These are phyloP conservation scores for Sinodicranocentrus sp. DNA, from an alignment of 2,888 invertebrate species.

Conservation along the genomic window DNA sequence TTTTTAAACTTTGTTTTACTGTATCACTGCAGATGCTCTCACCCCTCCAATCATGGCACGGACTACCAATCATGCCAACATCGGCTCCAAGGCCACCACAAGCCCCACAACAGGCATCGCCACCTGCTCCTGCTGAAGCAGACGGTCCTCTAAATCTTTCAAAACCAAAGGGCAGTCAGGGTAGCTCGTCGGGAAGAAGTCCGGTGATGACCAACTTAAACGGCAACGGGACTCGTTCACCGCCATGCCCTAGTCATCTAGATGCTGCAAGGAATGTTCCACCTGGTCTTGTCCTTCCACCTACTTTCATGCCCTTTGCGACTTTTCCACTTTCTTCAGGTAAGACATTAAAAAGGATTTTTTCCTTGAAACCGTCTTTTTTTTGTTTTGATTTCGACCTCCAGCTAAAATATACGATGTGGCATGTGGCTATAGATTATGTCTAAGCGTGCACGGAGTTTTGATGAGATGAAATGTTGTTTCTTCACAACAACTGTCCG, in stretches of 20 bases:
- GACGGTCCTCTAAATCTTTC: conserved; percentile 93
- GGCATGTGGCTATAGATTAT: no score
- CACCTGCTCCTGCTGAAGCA: conserved; percentile 81
- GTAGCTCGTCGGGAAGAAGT: conserved; percentile 78
- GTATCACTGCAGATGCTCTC: conserved; percentile 80
- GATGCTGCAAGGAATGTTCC: conserved; percentile 78
- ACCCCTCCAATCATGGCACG: conserved; percentile 79
- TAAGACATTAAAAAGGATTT: conserved; percentile 61
- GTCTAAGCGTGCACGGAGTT: no score
- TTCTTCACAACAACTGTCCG: no score
- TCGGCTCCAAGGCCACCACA: conserved; percentile 74
- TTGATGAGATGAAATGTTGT: no score
- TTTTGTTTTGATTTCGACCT: no score
- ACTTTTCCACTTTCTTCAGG: conserved; percentile 81
- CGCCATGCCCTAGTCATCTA: conserved; percentile 72
- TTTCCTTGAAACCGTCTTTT: no score
- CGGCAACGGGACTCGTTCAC: conserved; percentile 77
- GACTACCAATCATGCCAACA: conserved; percentile 73
- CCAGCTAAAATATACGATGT: no score
- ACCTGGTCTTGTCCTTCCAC: conserved; percentile 82
- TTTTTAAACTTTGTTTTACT: not conserved
- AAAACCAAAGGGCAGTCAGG: conserved; percentile 84
- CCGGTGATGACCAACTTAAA: conserved; percentile 70
- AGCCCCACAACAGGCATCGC: conserved; percentile 71
- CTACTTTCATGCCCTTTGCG: conserved; percentile 83